Conservation (phyloP, 2,113 vertebrate species). For the Myotis yumanensis region DNA sequence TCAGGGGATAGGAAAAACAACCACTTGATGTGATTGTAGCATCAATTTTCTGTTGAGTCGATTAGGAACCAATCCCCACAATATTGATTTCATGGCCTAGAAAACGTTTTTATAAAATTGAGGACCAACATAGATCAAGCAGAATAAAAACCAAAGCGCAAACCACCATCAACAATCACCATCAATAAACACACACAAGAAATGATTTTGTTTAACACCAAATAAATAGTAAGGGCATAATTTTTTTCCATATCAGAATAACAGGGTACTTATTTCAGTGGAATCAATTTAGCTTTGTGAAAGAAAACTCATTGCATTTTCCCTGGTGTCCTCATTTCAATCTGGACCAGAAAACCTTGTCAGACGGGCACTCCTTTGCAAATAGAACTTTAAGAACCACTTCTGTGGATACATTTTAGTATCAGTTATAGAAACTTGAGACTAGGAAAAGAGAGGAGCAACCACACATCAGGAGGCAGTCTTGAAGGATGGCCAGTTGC, state of each 20-base stretch:
- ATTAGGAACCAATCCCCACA: not conserved
- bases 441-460: not conserved
- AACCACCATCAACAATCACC: not conserved
- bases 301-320: constrained; percentile 22
- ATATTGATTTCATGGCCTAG: not conserved
- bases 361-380: not conserved
- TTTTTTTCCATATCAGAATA: not conserved
- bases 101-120: not conserved
- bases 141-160: not conserved
- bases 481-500: not conserved
- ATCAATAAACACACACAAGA: not conserved
- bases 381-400: not conserved
- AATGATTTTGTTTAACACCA: not conserved
- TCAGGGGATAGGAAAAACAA: not conserved
- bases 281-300: not conserved
- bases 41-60: not conserved
- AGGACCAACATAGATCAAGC: not conserved
- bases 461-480: not conserved
- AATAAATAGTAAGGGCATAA: not conserved
- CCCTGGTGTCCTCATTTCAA: not conserved
- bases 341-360: not conserved
- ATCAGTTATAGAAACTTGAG: not conserved
- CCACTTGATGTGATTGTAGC: not conserved
- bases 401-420: not conserved
- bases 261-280: not conserved